These are phyloP conservation scores for Molossus molossus DNA, from an alignment of 2,797 vertebrate species.

Conservation along the genomic window DNA sequence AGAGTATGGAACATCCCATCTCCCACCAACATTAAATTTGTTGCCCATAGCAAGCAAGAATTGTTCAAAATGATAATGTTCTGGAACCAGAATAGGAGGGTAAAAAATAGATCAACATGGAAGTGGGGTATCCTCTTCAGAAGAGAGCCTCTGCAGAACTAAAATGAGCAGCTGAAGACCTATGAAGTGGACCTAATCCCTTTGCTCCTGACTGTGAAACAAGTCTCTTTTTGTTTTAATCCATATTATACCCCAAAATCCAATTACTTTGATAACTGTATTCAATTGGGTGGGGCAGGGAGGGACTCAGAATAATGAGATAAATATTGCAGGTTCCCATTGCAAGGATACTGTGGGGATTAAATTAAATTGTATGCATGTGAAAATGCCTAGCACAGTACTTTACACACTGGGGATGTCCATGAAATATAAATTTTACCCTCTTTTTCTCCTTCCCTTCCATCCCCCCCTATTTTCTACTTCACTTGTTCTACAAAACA, in stretches of 20 bases:
- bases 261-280: slow-evolving; percentile 54
- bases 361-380: slow-evolving; percentile 2
- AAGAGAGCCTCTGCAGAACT: slow-evolving; percentile 38
- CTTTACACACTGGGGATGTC: slow-evolving; percentile 63
- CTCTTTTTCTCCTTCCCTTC: neutral
- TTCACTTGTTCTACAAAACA: slow-evolving; percentile 64
- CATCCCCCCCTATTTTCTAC: neutral
- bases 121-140: slow-evolving; percentile 40
- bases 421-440: neutral
- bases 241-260: slow-evolving; percentile 8
- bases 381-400: slow-evolving; percentile 26
- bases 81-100: slow-evolving; percentile 10
- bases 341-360: neutral
- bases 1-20: neutral
- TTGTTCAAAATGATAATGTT: neutral
- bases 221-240: slow-evolving; percentile 34
- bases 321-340: slow-evolving; percentile 34
- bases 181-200: neutral
- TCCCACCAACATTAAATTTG: slow-evolving; percentile 10
- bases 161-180: slow-evolving; percentile 36
- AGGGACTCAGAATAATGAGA: slow-evolving; percentile 7
- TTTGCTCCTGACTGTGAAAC: slow-evolving; percentile 32
- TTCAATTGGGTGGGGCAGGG: neutral
- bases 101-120: neutral
- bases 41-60: slow-evolving; percentile 6